Evolutionary conservation across 1,140 invertebrate species (phyloP).

Genomic region (Gyrodactylus salaris): DNA sequence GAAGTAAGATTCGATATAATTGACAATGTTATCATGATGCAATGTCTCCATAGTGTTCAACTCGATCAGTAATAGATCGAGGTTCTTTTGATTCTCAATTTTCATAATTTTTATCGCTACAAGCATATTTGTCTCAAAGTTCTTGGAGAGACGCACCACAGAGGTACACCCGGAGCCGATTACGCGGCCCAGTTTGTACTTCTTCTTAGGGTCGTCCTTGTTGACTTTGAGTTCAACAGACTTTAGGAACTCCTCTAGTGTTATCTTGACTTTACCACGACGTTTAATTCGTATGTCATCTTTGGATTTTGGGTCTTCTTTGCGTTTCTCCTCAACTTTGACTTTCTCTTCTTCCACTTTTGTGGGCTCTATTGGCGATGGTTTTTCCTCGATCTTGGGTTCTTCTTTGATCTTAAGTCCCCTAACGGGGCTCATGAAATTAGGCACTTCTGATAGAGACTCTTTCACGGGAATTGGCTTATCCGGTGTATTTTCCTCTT

Average conservation of each 20-base stretch:
- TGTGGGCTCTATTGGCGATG: neutral
- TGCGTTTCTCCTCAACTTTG: neutral
- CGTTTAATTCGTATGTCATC: neutral
- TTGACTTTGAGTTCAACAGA: conserved; percentile 9
- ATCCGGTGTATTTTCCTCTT: neutral
- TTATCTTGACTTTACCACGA: neutral
- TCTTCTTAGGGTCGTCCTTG: conserved; percentile 14
- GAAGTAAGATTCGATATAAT: conserved; percentile 74
- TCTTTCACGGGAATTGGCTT: no score
- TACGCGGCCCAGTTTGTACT: conserved; percentile 16
- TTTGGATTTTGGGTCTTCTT: neutral
- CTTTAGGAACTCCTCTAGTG: neutral
- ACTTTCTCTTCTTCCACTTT: neutral
- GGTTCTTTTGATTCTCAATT: neutral
- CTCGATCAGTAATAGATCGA: neutral
- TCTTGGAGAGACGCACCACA: conserved; percentile 19
- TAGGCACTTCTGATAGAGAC: no score
- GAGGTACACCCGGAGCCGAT: conserved; percentile 15
- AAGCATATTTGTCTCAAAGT: neutral
- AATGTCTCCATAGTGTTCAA: conserved; percentile 26
- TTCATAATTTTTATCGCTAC: neutral
- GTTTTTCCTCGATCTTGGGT: neutral
- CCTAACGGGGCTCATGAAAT: no score
- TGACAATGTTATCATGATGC: conserved; percentile 93
- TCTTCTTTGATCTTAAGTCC: neutral